These are phyloP conservation scores for Aeoliscus strigatus DNA, from an alignment of 2,797 vertebrate genomes.

Conservation along the genomic window DNA sequence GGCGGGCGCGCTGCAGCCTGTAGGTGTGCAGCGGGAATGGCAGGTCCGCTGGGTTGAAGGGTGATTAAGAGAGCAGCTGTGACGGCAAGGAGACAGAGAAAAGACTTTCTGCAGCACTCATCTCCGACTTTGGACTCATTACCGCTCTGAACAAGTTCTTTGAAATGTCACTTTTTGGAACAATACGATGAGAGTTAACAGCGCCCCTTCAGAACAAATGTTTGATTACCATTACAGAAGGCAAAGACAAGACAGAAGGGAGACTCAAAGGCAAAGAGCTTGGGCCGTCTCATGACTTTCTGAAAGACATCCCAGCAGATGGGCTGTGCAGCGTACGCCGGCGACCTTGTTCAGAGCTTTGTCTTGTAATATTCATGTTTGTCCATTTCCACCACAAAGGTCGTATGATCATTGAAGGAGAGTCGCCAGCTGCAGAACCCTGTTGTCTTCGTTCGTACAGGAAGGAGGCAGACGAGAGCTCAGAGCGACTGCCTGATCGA, in stretches of 20 bases:
- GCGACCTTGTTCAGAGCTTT: slow-evolving; percentile 23
- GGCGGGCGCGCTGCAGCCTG: slow-evolving; percentile 38
- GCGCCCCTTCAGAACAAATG: slow-evolving; percentile 29
- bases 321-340: slow-evolving; percentile 33
- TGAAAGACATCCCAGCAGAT: slow-evolving; percentile 35
- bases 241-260: slow-evolving; percentile 3
- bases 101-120: slow-evolving; percentile 40
- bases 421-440: no score
- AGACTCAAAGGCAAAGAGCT: slow-evolving; percentile 29
- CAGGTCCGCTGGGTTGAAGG: slow-evolving; percentile 61
- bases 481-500: no score
- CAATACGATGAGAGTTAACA: slow-evolving; percentile 40
- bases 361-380: slow-evolving; percentile 38
- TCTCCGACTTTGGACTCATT: slow-evolving; percentile 51
- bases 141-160: slow-evolving; percentile 37
- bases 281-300: slow-evolving; percentile 5
- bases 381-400: slow-evolving; percentile 14
- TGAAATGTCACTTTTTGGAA: slow-evolving; percentile 54
- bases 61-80: slow-evolving; percentile 57
- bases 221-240: slow-evolving; percentile 59
- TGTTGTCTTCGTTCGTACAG: slow-evolving; percentile 36
- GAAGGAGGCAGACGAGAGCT: no score
- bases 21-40: slow-evolving; percentile 41
- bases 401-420: slow-evolving; percentile 21
- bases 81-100: slow-evolving; percentile 44